Percentiles rank a stretch among this genome's conserved stretches.
Evolutionary conservation across 2,888 invertebrate species (phyloP).

Genomic region (Cylindroiulus punctatus): DNA sequence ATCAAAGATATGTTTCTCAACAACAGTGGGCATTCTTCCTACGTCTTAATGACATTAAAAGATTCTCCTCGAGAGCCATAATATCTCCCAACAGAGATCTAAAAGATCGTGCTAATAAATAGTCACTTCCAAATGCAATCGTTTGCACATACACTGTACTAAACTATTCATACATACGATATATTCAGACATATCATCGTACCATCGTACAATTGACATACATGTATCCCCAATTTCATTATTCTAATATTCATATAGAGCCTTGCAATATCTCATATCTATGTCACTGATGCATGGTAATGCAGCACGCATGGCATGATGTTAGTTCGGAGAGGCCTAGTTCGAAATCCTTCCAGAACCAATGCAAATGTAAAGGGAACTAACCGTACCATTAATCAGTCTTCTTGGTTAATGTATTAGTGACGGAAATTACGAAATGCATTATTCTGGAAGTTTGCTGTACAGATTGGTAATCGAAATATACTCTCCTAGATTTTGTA

Average conservation of each 20-base stretch:
- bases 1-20: neutral
- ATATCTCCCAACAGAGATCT: too few relatives aligned
- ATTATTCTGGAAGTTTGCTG: constrained; percentile 16
- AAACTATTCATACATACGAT: too few relatives aligned
- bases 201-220: neutral
- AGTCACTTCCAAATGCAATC: too few relatives aligned
- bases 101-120: too few relatives aligned
- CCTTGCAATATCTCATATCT: neutral
- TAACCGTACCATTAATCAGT: neutral
- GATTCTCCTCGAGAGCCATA: too few relatives aligned
- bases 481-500: constrained; percentile 5
- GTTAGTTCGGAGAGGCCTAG: constrained; percentile 5
- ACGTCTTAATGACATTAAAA: neutral
- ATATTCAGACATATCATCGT: neutral
- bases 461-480: neutral
- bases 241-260: neutral
- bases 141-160: neutral
- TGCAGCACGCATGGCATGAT: constrained; percentile 4
- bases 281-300: constrained; percentile 6
- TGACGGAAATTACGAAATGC: neutral
- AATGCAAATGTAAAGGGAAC: neutral
- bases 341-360: neutral
- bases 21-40: neutral
- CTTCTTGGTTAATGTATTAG: neutral
- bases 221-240: neutral